These are phyloP conservation scores for Sesia bembeciformis DNA, from an alignment of 2,888 invertebrate genomes.

Conservation along the genomic window DNA sequence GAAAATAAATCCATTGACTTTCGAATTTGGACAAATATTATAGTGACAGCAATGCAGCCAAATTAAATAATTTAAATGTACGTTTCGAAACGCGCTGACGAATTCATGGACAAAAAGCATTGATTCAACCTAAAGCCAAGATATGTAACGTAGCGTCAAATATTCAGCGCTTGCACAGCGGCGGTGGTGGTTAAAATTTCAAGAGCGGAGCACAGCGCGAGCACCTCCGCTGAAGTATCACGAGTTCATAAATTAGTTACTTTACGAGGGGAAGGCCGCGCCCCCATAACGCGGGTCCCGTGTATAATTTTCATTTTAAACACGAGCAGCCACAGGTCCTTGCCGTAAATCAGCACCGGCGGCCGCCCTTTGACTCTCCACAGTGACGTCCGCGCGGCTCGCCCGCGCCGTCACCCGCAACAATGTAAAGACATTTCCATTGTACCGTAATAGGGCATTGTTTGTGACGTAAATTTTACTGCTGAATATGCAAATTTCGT, in stretches of 20 bases:
- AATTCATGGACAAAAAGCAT: constrained; percentile 18
- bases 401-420: constrained; percentile 32
- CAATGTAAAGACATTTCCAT: constrained; percentile 69
- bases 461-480: constrained; percentile 69
- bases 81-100: constrained; percentile 4
- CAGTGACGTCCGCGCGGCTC: constrained; percentile 12
- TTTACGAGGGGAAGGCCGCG: constrained; percentile 61
- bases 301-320: constrained; percentile 68
- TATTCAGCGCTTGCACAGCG: constrained; percentile 45
- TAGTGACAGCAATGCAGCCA: too few relatives aligned
- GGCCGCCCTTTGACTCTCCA: constrained; percentile 36
- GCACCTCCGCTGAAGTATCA: constrained; percentile 51
- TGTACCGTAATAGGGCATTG: constrained; percentile 67
- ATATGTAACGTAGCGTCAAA: constrained; percentile 42
- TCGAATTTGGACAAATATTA: too few relatives aligned
- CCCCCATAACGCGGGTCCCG: constrained; percentile 41
- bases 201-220: constrained; percentile 41
- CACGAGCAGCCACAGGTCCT: constrained; percentile 60
- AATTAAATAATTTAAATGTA: neutral
- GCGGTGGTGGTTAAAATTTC: constrained; percentile 57
- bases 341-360: constrained; percentile 57
- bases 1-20: too few relatives aligned
- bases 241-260: constrained; percentile 67
- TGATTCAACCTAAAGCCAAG: constrained; percentile 33
- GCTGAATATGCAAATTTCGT: constrained; percentile 68